Evolutionary conservation across 92 coral and sea anemone genomes (phyloP).

Genomic region (Epizoanthus illoricatus): DNA sequence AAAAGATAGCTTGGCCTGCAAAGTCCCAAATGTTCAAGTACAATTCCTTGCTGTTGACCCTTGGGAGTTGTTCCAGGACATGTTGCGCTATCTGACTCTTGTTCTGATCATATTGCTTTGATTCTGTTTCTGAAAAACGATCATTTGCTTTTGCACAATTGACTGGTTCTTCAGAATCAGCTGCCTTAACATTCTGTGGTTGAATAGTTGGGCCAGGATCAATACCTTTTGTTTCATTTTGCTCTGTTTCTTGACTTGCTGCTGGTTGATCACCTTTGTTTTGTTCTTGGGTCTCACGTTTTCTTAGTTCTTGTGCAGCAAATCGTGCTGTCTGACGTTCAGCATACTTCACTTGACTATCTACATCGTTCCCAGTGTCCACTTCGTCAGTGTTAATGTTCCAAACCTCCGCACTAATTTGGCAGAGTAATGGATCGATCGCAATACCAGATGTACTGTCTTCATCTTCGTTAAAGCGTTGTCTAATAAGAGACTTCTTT

Average conservation of each 20-base stretch:
- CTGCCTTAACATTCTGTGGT: no score
- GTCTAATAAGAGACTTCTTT: neutral
- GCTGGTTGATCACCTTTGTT: no score
- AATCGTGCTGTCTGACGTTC: conserved; percentile 7
- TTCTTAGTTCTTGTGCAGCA: neutral
- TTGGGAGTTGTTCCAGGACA: no score
- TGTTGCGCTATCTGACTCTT: no score
- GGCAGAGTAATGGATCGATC: neutral
- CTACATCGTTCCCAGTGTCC: neutral
- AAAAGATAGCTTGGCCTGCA: conserved; percentile 4
- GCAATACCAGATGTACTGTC: neutral
- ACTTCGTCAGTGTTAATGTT: neutral
- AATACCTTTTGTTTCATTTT: no score
- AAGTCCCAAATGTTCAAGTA: neutral
- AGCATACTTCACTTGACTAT: conserved; percentile 1
- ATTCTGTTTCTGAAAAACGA: no score
- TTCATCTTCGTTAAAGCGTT: neutral
- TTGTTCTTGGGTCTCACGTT: no score
- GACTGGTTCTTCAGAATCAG: no score
- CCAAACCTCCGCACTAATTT: neutral
- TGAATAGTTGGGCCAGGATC: no score
- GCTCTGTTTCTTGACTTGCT: no score
- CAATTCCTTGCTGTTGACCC: neutral
- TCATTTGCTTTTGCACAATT: no score
- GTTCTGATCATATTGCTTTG: no score